A percentile compares a stretch with the other conserved stretches of the same genome.
These are phyloP conservation scores for Pangasius sanitwongsei DNA, from an alignment of 2,797 vertebrate genomes.

Conservation along the genomic window DNA sequence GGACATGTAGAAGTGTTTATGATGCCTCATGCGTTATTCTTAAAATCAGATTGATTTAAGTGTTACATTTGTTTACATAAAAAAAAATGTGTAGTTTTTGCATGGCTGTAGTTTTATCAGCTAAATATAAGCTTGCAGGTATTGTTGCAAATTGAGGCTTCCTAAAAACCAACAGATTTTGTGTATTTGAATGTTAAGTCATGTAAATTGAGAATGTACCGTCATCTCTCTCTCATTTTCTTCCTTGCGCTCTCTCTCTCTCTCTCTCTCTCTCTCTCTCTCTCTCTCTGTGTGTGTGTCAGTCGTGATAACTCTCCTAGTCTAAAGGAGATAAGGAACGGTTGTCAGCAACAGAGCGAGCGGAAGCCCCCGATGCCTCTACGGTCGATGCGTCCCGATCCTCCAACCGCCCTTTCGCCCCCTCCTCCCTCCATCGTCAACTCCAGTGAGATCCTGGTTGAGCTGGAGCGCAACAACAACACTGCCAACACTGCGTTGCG, in stretches of 20 bases:
- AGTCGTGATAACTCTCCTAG: conserved; percentile 98
- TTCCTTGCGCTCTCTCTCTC: not conserved
- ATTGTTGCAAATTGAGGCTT: not conserved
- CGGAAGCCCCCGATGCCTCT: conserved; percentile 93
- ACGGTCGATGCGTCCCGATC: conserved; percentile 88
- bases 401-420: conserved; percentile 66
- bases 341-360: conserved; percentile 95
- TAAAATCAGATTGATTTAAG: not conserved
- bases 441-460: conserved; percentile 94
- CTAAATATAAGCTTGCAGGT: not conserved
- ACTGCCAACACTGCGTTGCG: conserved; percentile 81
- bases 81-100: not conserved
- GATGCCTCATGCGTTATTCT: not conserved
- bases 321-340: conserved; percentile 96
- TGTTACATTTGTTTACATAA: not conserved
- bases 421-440: conserved; percentile 84
- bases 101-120: not conserved
- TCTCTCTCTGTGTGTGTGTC: not conserved
- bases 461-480: conserved; percentile 94
- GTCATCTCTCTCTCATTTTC: not conserved
- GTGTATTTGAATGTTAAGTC: not conserved
- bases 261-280: not conserved
- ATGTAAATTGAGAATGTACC: not conserved
- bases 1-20: conserved; percentile 25
- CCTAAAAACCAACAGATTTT: not conserved